These are phyloP conservation scores for Cottus gobio DNA, from an alignment of 2,113 vertebrate species.

Conservation along the genomic window DNA sequence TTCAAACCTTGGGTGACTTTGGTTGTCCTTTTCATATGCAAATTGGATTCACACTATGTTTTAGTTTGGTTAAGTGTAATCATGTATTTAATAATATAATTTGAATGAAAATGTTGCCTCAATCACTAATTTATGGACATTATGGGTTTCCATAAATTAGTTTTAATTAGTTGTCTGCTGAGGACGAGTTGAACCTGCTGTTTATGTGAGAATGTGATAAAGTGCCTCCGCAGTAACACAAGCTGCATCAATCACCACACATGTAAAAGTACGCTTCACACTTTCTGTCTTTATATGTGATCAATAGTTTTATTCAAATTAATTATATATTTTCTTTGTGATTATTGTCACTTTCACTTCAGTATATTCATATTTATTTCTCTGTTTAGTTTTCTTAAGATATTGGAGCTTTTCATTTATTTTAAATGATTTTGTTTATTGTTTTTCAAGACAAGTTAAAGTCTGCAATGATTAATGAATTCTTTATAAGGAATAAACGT, in stretches of 20 bases:
- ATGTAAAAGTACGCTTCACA: neutral
- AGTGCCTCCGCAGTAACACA: constrained; percentile 17
- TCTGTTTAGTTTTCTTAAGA: constrained; percentile 23
- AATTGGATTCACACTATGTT: neutral
- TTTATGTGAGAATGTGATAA: constrained; percentile 16
- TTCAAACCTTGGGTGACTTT: neutral
- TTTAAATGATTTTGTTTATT: constrained; percentile 55
- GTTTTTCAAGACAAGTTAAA: constrained; percentile 27
- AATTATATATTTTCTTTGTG: constrained; percentile 3
- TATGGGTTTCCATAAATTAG: neutral
- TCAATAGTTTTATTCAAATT: constrained; percentile 13
- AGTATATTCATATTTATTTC: constrained; percentile 21
- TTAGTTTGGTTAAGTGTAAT: neutral
- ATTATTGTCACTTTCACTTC: constrained; percentile 11
- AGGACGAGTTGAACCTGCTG: neutral
- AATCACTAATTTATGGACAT: neutral
- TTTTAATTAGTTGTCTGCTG: neutral
- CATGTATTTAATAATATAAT: constrained; percentile 9
- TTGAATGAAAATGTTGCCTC: neutral
- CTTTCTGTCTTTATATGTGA: constrained; percentile 7
- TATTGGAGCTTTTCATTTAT: constrained; percentile 30
- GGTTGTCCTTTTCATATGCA: constrained; percentile 1
- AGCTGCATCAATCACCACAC: neutral
- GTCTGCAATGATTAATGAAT: constrained; percentile 29
- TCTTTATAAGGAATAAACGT: constrained; percentile 28